Evolutionary conservation across 2,797 vertebrate genomes (phyloP).

Genomic region (Tangara arthus): DNA sequence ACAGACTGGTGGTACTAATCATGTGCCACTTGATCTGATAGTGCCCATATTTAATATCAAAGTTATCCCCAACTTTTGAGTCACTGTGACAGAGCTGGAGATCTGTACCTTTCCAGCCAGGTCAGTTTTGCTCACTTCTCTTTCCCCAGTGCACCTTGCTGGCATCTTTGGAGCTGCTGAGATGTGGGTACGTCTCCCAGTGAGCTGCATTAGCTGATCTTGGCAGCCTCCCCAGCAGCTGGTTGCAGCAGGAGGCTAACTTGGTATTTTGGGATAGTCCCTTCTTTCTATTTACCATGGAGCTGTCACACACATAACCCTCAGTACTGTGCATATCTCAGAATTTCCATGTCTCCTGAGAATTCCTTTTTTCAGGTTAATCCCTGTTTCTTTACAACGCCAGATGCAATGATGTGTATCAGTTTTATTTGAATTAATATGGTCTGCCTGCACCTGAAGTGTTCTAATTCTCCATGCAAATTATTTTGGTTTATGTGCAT

Average conservation of each 20-base stretch:
- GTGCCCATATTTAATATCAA: not conserved
- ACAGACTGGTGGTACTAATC: not conserved
- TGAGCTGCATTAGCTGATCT: rapidly evolving
- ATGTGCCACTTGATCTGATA: not conserved
- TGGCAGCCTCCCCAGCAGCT: not conserved
- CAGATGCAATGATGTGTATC: not conserved
- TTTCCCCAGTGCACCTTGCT: not conserved
- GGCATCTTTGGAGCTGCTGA: not conserved
- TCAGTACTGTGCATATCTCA: not conserved
- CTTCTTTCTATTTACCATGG: not conserved
- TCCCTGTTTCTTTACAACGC: not conserved
- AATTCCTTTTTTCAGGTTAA: not conserved
- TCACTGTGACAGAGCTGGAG: not conserved
- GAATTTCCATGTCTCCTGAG: not conserved
- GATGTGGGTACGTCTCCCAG: not conserved
- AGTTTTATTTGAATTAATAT: not conserved
- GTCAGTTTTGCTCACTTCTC: not conserved
- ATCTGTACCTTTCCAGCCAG: not conserved
- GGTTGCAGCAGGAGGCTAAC: not conserved
- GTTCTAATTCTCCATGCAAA: not conserved
- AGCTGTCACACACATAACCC: rapidly evolving
- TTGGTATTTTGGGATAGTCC: not conserved
- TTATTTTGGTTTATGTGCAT: not conserved
- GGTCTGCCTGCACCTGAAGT: not conserved
- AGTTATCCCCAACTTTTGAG: not conserved